phyloP scores from a whole-genome alignment of 2,113 vertebrate genomes.

The Poeciliopsis retropinna region DNA sequence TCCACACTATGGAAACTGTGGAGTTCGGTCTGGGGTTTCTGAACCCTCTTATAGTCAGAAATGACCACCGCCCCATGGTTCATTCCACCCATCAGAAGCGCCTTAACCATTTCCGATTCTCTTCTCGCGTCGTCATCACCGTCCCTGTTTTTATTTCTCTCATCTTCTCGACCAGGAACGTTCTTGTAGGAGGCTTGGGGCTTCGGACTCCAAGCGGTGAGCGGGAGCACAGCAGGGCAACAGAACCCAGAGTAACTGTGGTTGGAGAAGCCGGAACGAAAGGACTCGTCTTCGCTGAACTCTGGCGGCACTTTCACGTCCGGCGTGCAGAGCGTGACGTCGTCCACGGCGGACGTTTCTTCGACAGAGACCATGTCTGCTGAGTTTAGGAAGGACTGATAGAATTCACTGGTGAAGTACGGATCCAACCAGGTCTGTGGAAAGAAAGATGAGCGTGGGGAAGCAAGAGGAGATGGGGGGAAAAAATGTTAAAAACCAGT shows the following conservation, averaged over 20 bases:
- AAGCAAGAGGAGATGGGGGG: neutral
- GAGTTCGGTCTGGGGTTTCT: conserved; percentile 22
- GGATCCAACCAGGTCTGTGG: conserved; percentile 61
- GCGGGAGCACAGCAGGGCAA: conserved; percentile 8
- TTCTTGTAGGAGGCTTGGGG: conserved; percentile 60
- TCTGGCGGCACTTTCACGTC: conserved; percentile 4
- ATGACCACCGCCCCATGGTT: conserved; percentile 10
- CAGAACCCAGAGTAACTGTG: conserved; percentile 62
- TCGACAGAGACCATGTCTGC: conserved; percentile 51
- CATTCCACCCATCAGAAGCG: conserved; percentile 10
- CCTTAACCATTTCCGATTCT: neutral
- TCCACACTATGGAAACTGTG: conserved; percentile 61
- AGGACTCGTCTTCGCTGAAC: neutral
- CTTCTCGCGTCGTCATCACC: neutral
- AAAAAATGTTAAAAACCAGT: neutral
- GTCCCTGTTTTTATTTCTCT: neutral
- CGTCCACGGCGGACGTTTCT: conserved; percentile 20
- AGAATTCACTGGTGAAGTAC: conserved; percentile 31
- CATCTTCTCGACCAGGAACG: neutral
- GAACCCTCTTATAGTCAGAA: conserved; percentile 60
- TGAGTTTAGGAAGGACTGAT: neutral
- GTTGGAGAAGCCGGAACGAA: conserved; percentile 65
- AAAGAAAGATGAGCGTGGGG: neutral
- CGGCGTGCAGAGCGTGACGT: fast-evolving
- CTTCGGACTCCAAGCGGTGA: conserved; percentile 28